A percentile compares a stretch with the other conserved stretches of the same genome.
Conservation (phyloP, 2,113 vertebrate species). For the Ia io region DNA sequence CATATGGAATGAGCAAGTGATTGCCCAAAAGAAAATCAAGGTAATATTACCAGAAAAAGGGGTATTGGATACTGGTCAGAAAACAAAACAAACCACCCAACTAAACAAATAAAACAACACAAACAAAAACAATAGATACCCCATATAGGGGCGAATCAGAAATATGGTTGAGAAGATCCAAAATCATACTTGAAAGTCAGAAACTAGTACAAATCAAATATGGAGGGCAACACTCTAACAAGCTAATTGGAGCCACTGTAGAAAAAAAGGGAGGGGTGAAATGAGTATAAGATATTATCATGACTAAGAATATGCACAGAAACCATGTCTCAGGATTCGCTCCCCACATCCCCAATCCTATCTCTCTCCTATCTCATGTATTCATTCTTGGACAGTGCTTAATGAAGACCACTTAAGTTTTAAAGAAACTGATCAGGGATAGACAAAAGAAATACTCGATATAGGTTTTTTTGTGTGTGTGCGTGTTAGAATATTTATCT, state of each 20-base stretch:
- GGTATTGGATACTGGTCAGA: neutral
- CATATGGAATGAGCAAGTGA: neutral
- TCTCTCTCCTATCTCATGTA: neutral
- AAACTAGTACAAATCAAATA: neutral
- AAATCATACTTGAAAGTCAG: neutral
- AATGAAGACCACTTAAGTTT: neutral
- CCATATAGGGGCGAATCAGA: neutral
- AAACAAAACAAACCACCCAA: neutral
- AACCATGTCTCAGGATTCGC: neutral
- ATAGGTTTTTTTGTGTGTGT: neutral
- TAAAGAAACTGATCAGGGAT: neutral
- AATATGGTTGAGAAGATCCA: neutral
- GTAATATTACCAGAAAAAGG: neutral
- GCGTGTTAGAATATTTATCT: neutral
- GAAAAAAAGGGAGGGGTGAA: neutral
- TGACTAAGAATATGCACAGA: neutral
- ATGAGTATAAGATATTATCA: neutral
- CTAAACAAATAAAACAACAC: neutral
- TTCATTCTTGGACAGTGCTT: neutral
- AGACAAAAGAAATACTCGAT: neutral
- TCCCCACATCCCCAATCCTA: neutral
- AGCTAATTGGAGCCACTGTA: neutral
- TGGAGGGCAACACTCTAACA: neutral
- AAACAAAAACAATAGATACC: neutral
- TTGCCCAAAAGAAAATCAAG: neutral